Evolutionary conservation across 2,113 vertebrate genomes (phyloP), one percentile per base, ranked within the genome.

Genomic region (Nibea coibor): DNA sequence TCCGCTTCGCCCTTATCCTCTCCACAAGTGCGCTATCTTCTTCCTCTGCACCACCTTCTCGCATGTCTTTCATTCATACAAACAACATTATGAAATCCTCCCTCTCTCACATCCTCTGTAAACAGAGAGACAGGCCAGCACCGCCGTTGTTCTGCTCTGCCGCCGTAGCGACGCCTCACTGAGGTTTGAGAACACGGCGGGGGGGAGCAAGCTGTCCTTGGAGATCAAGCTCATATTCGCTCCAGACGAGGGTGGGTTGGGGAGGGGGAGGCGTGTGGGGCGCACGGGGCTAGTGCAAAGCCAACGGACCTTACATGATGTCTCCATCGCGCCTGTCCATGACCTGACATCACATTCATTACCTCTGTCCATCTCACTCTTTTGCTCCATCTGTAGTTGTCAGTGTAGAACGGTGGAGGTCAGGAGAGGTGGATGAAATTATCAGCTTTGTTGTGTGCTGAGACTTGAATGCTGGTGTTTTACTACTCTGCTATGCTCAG

Each of bases 251-350:
- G 19, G 59, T 53, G 71, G 54, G 26, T 17, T 24, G 26, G 16
- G 4, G 14, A 14, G 8, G 35, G 12, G 22, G 35, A 19, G 31
- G 43, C 5, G 26, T 73, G 28, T 31, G 59, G 72, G 53, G 73
- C 77, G 80, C 75, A 67, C 8, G 5, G 3, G 76, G 65, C 42
- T 31, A 66, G 26, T 53, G 61, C 62, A 65, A 67, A 85, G 80
- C 64, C 68, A 74, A 42, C 57, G 65, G 65, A 73, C 72, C 53
- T 90, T 80, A 83, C 86, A 83, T 57, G 19, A 81, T 81, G 72
- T 71, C 62, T 70, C 53, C 59, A 61, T 77, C 28, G 9, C 4
- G 17, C 69, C 48, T 72, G 57, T 78, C 45, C 22, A 0, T 72
- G 48, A 62, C 69, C 73, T 70, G 62, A 64, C 62, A 51, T 78